Conservation (phyloP, 2,888 invertebrate genomes). For the Nudaria mundana region DNA sequence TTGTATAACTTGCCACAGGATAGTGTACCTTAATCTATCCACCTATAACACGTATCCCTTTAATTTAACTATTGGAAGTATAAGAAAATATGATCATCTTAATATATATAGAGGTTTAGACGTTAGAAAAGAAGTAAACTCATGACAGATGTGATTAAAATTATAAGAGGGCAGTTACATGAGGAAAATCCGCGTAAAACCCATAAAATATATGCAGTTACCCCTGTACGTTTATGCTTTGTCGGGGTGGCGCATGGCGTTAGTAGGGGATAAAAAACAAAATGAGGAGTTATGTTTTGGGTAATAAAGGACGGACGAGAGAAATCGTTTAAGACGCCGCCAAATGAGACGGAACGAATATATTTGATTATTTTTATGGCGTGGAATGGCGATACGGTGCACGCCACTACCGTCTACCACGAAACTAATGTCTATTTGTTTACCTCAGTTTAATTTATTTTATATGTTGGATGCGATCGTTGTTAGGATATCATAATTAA, state of each 20-base stretch:
- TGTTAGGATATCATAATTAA: constrained; percentile 15
- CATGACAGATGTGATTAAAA: constrained; percentile 41
- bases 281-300: constrained; percentile 81
- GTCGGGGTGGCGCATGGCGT: constrained; percentile 62
- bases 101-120: constrained; percentile 30
- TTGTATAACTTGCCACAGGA: constrained; percentile 22
- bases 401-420: constrained; percentile 48
- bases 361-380: constrained; percentile 81
- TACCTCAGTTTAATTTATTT: constrained; percentile 69
- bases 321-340: constrained; percentile 80
- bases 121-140: constrained; percentile 20
- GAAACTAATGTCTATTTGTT: constrained; percentile 74
- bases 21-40: constrained; percentile 29
- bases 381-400: constrained; percentile 72
- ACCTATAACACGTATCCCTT: constrained; percentile 7
- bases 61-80: constrained; percentile 13
- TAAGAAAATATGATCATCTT: constrained; percentile 26
- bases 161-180: constrained; percentile 43
- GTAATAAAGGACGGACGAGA: constrained; percentile 81
- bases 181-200: constrained; percentile 56
- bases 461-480: constrained; percentile 47
- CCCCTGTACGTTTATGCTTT: constrained; percentile 65
- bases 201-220: constrained; percentile 75
- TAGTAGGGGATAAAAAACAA: constrained; percentile 80
- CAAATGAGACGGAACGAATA: constrained; percentile 81